Base-by-base conservation (phyloP, 2,113 vertebrate genomes). In the Puffinus mauretanicus region DNA sequence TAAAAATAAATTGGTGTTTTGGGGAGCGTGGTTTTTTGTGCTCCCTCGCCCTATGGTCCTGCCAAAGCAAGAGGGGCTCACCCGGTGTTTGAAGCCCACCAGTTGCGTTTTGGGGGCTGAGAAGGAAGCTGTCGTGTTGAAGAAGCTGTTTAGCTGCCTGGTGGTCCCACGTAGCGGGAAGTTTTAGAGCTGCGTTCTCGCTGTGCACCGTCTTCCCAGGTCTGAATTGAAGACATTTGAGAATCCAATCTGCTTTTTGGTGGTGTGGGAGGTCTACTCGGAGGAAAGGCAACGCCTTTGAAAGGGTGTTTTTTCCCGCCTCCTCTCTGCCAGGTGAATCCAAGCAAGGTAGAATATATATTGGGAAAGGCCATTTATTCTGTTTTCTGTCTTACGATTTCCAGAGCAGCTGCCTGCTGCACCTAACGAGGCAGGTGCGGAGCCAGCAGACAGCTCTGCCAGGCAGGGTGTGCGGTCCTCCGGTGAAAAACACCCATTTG, bases 1-100 rank as follows among this genome's bases (percentile, higher is more conserved):
- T 85, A 87, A 96, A 95, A 97, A 97, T 85, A 94, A 92, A 79
- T 27, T 0, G 13, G 46, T 64, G 65, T 85, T 91, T 91, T 47
- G 64, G 67, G 87, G 73, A 2, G 5, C 3, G 4, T 26, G 25
- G 2, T 25, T 16, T 75, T 88, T 86, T 64, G 38, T 78, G 36
- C 29, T 64, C 22, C 40, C 54, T 65, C 17, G 4, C 16, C 22
- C 72, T 12, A 4, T 0, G 0, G 29, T 38, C 87, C 78, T 64
- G 47, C 25, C 67, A 26, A 49, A 69, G 64, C 54, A 21, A 54
- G 52, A 67, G 21, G 30, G 55, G 55, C 60, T 85, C 73, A n/a
- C 1, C 5, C 4, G 0, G 19, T 4, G 17, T 13, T 57, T 32
- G n/a, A 54, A 55, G 67, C 5, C 47, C 21, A 46, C 11, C 44